phyloP scores from a whole-genome alignment of 2,888 invertebrate genomes.

The Drosophila cracens region DNA sequence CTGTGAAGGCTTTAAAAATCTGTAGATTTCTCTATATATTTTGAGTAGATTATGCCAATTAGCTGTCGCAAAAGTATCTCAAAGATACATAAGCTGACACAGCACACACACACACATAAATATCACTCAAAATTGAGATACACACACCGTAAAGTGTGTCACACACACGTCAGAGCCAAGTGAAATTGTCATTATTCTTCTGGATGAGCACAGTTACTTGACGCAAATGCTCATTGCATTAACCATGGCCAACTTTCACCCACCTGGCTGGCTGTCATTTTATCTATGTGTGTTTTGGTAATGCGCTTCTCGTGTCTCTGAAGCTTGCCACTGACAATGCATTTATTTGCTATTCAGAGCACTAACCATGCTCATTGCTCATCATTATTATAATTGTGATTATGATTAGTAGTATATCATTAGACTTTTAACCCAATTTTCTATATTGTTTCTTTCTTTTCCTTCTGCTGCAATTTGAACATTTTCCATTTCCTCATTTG shows the following conservation, averaged over 20 bases:
- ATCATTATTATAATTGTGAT: constrained; percentile 21
- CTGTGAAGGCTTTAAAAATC: not conserved
- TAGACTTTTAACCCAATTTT: constrained; percentile 65
- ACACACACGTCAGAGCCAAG: constrained; percentile 26
- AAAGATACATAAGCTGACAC: constrained; percentile 6
- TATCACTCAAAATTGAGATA: not conserved
- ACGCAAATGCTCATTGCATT: constrained; percentile 37
- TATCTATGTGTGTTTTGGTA: constrained; percentile 4
- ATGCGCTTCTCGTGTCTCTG: constrained; percentile 7
- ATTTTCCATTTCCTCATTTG: constrained; percentile 38
- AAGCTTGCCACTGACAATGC: constrained; percentile 37
- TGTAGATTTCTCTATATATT: not conserved
- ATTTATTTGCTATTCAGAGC: constrained; percentile 11
- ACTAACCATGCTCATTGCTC: constrained; percentile 1
- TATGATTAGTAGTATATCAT: constrained; percentile 44
- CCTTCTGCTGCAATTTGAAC: not conserved
- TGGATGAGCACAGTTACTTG: constrained; percentile 22
- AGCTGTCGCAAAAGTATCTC: constrained; percentile 15
- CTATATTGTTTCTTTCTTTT: not conserved
- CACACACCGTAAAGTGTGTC: constrained; percentile 35
- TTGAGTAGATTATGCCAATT: constrained; percentile 13
- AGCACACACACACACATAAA: not conserved
- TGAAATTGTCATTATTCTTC: constrained; percentile 52
- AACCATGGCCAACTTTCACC: constrained; percentile 54
- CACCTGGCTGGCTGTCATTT: not conserved